Evolutionary conservation across 2,113 vertebrate species (phyloP), one percentile per base, ranked within the genome.

Genomic region (Pristiophorus japonicus): DNA sequence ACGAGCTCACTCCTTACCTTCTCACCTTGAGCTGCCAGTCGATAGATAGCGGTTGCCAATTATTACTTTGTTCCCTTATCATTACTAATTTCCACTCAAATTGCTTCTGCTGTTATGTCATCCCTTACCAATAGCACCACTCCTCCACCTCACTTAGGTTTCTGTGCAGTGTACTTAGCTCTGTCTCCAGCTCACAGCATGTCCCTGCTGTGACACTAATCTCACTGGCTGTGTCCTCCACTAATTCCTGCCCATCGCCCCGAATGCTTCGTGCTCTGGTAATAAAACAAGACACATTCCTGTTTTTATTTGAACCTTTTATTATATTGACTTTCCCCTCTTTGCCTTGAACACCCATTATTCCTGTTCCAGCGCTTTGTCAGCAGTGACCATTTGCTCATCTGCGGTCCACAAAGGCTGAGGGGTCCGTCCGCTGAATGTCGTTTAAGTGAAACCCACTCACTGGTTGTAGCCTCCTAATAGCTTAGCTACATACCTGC

Each of bases 81-180:
- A 92, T 92, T 92, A 92, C 59, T 92, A 92, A 92, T 92, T 92
- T 92, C 88, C 88, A 92, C 88, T 92, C 88, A 92, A 92, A 92
- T 92, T 92, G 88, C 88, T 92, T 92, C 34, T 92, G 59, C 88
- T 62, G 88, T 91, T 91, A 62, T 38, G 55, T 34, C 88, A 65
- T 63, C 88, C 59, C 59, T 92, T 92, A 63, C 88, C 88, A 92
- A 63, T n/a, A n/a, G n/a, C 30, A 34, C 59, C 59, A 92, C 88
- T 65, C 88, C 59, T 63, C 88, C 88, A 42, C 59, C 34, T 92
- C 59, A 22, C 88, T 42, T 63, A 92, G 55, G 18, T 92, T 55
- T 92, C 65, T 92, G 88, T 42, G 59, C 88, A 38, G 59, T 42
- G 59, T 22, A 16, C 2, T 38, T 22, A 38, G 14, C 55, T 65